Conservation (phyloP, 1,140 invertebrate genomes). For the Procambarus virginalis region DNA sequence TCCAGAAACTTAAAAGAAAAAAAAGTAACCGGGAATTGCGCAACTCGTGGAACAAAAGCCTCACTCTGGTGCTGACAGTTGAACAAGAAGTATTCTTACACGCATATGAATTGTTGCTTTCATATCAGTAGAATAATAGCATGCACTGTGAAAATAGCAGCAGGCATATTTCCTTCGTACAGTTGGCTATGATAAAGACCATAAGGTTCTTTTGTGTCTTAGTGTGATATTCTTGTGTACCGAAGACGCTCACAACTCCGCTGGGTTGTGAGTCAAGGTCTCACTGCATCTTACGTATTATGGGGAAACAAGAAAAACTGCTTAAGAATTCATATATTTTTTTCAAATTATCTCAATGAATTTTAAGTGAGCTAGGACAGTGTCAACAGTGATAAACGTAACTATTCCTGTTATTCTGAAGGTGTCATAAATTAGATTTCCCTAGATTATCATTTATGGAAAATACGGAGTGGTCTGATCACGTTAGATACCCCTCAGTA, state of each 20-base stretch:
- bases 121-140: conserved; percentile 25
- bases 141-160: neutral
- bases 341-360: too few relatives aligned
- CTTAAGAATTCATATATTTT: too few relatives aligned
- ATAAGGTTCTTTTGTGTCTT: neutral
- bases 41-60: neutral
- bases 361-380: too few relatives aligned
- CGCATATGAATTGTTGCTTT: conserved; percentile 5
- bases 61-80: conserved; percentile 14
- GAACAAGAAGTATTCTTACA: conserved; percentile 6
- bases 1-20: neutral
- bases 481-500: too few relatives aligned
- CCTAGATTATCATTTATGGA: too few relatives aligned
- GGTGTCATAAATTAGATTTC: too few relatives aligned
- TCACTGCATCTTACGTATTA: neutral
- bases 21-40: neutral
- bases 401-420: too few relatives aligned
- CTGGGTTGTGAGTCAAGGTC: neutral
- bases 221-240: neutral
- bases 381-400: too few relatives aligned
- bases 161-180: neutral
- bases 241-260: neutral
- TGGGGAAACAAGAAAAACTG: too few relatives aligned
- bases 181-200: neutral
- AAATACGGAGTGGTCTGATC: too few relatives aligned